Conservation (phyloP, 2,113 vertebrate genomes). For the Entelurus aequoreus region DNA sequence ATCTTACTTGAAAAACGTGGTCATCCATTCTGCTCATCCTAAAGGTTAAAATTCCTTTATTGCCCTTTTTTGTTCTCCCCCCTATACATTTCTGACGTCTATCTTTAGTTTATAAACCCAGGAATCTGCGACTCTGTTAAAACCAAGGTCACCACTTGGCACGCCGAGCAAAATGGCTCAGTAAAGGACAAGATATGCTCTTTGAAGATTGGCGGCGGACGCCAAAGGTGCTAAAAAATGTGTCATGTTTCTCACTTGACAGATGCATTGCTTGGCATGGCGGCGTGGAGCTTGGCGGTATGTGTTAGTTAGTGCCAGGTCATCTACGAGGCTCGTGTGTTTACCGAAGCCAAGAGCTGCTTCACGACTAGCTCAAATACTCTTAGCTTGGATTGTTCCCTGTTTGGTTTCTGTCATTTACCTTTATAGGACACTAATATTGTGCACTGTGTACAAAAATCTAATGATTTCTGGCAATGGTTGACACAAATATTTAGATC, state of each 20-base stretch:
- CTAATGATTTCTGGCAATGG: background rate
- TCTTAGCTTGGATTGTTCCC: background rate
- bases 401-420: background rate
- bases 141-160: conserved; percentile 52
- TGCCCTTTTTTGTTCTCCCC: conserved; percentile 23
- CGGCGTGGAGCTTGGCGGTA: conserved; percentile 63
- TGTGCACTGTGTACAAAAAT: background rate
- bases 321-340: conserved; percentile 63
- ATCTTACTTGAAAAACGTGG: conserved; percentile 51
- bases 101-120: conserved; percentile 34
- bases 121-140: conserved; percentile 52
- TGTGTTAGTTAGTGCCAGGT: conserved; percentile 58
- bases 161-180: conserved; percentile 57
- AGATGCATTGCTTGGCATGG: conserved; percentile 75
- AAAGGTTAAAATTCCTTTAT: conserved; percentile 39
- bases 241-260: conserved; percentile 73
- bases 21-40: conserved; percentile 44
- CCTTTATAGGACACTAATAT: background rate
- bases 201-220: conserved; percentile 60
- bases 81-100: conserved; percentile 38
- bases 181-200: conserved; percentile 63
- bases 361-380: conserved; percentile 30
- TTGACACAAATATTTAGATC: too few species aligned
- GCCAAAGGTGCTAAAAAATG: conserved; percentile 71
- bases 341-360: conserved; percentile 48